Evolutionary conservation across 1,140 invertebrate species (phyloP).

Genomic region (Zaprionus davidi): DNA sequence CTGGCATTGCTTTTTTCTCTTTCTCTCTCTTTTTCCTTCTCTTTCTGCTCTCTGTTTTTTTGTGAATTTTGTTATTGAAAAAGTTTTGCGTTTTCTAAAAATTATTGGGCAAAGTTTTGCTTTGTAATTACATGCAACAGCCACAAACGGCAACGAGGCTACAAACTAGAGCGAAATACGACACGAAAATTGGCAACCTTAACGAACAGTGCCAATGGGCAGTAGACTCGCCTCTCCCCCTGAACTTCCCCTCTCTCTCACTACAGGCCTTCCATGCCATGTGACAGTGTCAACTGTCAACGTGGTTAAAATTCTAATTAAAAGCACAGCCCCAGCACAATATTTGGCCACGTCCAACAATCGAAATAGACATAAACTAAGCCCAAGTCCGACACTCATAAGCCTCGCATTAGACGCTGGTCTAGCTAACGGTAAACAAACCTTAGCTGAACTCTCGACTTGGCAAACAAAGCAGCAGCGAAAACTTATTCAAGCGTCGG

Average conservation of each 20-base stretch:
- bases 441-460: constrained; percentile 11
- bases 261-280: constrained; percentile 42
- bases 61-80: constrained; percentile 77
- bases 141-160: constrained; percentile 2
- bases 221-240: not conserved
- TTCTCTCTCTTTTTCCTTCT: constrained; percentile 45
- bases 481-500: constrained; percentile 74
- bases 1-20: constrained; percentile 60
- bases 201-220: not conserved
- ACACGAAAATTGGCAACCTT: not conserved
- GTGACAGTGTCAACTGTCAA: constrained; percentile 17
- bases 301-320: constrained; percentile 45
- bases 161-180: constrained; percentile 17
- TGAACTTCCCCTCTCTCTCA: not conserved
- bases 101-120: constrained; percentile 76
- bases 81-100: constrained; percentile 73
- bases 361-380: constrained; percentile 57
- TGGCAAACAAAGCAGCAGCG: constrained; percentile 60
- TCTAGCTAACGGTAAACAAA: constrained; percentile 57
- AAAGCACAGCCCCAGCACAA: constrained; percentile 41
- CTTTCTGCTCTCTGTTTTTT: constrained; percentile 25
- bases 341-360: constrained; percentile 60
- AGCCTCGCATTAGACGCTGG: constrained; percentile 63
- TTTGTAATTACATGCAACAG: constrained; percentile 77
- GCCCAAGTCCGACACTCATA: constrained; percentile 63